A percentile compares a stretch with the other conserved stretches of the same genome.
phyloP scores from a whole-genome alignment of 2,113 vertebrate species.

The Physeter macrocephalus region DNA sequence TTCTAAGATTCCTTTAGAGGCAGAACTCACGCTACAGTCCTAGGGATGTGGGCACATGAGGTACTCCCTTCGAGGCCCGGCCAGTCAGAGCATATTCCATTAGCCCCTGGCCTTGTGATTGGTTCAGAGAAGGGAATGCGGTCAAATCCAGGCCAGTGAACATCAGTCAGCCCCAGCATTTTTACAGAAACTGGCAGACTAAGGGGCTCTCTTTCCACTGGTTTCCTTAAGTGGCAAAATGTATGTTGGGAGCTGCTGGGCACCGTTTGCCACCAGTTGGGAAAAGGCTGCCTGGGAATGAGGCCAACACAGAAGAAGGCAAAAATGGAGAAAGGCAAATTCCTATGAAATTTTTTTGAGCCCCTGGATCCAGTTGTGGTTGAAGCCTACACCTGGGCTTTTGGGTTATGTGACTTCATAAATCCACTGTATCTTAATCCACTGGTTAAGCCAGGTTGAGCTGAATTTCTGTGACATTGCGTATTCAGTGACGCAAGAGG shows the following conservation, averaged over 20 bases:
- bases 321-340: not conserved
- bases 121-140: not conserved
- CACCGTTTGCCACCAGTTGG: no score
- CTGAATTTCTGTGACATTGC: not conserved
- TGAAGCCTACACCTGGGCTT: not conserved
- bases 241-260: not conserved
- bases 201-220: not conserved
- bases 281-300: not conserved
- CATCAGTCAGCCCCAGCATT: not conserved
- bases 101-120: not conserved
- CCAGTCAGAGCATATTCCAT: not conserved
- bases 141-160: not conserved
- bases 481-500: not conserved
- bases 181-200: not conserved
- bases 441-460: not conserved
- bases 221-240: not conserved
- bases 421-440: not conserved
- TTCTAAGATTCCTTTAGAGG: not conserved
- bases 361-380: not conserved
- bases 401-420: not conserved
- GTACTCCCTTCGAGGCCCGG: not conserved
- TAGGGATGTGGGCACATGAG: no score
- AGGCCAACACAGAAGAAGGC: not conserved
- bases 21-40: not conserved
- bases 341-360: not conserved